Evolutionary conservation across 2,113 vertebrate species (phyloP).

Genomic region (Galemys pyrenaicus): DNA sequence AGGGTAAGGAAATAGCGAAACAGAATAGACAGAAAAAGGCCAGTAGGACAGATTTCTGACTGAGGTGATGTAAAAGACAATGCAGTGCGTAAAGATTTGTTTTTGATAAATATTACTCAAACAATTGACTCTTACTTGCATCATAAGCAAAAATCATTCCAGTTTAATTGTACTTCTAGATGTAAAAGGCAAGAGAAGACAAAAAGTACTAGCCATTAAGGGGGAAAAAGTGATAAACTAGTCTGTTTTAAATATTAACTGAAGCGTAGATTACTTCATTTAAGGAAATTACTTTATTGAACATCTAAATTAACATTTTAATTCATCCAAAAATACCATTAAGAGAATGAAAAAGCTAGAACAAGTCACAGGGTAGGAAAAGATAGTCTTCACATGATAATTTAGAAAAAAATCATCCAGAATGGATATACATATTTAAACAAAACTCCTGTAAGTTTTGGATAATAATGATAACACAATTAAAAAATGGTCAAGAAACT

Average conservation of each 20-base stretch:
- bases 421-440: neutral
- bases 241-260: neutral
- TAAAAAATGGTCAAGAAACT: neutral
- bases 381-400: neutral
- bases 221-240: neutral
- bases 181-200: neutral
- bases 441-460: neutral
- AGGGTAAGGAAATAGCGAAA: too few relatives aligned
- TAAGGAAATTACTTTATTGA: neutral
- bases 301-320: neutral
- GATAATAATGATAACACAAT: neutral
- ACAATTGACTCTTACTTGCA: neutral
- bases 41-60: neutral
- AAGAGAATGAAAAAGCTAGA: neutral
- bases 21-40: neutral
- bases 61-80: neutral
- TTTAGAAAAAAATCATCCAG: neutral
- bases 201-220: neutral
- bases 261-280: neutral
- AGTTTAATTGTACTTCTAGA: neutral
- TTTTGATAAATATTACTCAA: neutral
- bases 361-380: neutral
- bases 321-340: neutral
- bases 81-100: neutral
- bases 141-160: neutral